Evolutionary conservation across 1,140 invertebrate genomes (phyloP), one percentile per base, ranked within the genome.

Genomic region (Acyrthosiphon pisum): DNA sequence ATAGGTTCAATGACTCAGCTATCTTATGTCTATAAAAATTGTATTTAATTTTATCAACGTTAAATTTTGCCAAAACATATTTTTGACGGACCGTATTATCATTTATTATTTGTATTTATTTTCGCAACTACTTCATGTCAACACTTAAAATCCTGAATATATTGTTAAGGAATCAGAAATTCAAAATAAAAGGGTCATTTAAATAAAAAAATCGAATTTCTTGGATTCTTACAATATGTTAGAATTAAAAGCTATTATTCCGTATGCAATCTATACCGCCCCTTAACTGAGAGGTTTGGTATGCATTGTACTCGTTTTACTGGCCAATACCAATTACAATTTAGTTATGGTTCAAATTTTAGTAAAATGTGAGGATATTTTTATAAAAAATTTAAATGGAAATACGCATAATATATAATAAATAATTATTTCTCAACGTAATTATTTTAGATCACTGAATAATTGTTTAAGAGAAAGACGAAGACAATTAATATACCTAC

Each of bases 1-100:
- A 90, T 46, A 41, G 44, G 89, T 90, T 90, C 89, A 90, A 90
- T 90, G 89, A 90, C 89, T 68, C 89, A 68, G n/a, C 23, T 86
- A 44, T 35, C 60, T 76, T 18, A 76, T 76, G 14, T 76, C n/a
- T 35, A 76, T 76, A 35, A 76, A 76, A 76, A 76, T 76, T n/a
- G 26, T 46, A 30, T 41, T 46, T 44, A 46, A 44, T 46, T 86
- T 46, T 86, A n/a, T 86, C 23, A 46, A 18, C 14, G 26, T 86
- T 48, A 86, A n/a, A 86, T 76, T 76, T 44, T 86, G 41, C 83
- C 37, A 83, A 83, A 83, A 83, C 35, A 9, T 14, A n/a, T 7
- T 41, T 83, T 41, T 41, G 81, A 41, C 81, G 22, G 81, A 23
- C 41, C 37, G n/a, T 76, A 76, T 76, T 76, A 76, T 14, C 30